Evolutionary conservation across 1,140 invertebrate genomes (phyloP), one percentile per base, ranked within the genome.

Genomic region (Zaprionus lachaisei): DNA sequence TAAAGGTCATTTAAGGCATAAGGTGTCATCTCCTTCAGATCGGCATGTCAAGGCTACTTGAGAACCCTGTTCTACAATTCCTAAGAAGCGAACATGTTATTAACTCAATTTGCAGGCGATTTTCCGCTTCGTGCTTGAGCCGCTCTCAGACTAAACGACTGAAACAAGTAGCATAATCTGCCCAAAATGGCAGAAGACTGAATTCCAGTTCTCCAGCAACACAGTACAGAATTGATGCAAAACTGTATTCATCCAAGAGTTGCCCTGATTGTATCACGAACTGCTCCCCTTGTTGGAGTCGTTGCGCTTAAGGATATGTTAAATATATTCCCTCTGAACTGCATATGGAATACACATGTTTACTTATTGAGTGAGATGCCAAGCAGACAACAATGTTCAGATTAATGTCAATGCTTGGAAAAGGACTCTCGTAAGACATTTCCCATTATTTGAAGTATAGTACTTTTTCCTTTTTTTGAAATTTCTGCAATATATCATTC

Each of bases 301-400:
- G 81, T 64, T 84, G 79, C 79, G 84, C 81, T 89, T 81, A 81
- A 89, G 84, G 81, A 84, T 85, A 90, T 81, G 76, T 86, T 89
- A 84, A 85, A 85, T 90, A 85, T 90, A 85, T 89, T 81, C 72
- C 71, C 57, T 72, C 69, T 67, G 84, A 76, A 61, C 77, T 68
- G 49, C 37, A 26, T 37, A 56, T 56, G 28, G 24, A 38, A 76
- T 31, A 24, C n/a, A 47, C 7, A 17, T 17, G n/a, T 20, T 49
- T 12, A n/a, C 11, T 22, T 49, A 51, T 51, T 6, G 17, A 51
- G 17, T 51, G 47, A 51, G 20, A 22, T 12, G 20, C 47, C n/a
- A 20, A 12, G 28, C 31, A 28, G n/a, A 15, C 49, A 49, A 49
- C 17, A 49, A 17, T 28, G 31, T 31, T 49, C 47, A 54, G 62